phyloP scores from a whole-genome alignment of 2,797 vertebrate genomes.

The Cheirogaleus major region DNA sequence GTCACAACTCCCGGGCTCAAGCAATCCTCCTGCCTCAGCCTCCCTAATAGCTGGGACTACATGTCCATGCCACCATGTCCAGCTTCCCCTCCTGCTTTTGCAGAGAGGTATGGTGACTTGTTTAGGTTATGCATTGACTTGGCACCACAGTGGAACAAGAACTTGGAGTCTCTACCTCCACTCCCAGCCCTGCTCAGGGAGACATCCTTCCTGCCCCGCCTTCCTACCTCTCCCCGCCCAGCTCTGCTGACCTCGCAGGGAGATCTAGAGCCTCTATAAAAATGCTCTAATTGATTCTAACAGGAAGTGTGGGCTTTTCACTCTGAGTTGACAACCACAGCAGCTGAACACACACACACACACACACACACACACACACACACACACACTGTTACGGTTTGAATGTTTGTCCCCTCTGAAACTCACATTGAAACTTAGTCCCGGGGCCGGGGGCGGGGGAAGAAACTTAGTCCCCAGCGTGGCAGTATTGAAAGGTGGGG shows the following conservation, averaged over 20 bases:
- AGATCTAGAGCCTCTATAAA: not conserved
- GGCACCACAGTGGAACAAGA: not conserved
- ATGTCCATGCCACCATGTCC: not conserved
- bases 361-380: not conserved
- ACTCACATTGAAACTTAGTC: not conserved
- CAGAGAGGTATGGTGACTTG: not conserved
- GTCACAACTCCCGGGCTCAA: not conserved
- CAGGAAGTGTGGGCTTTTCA: slow-evolving; percentile 62
- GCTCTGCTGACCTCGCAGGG: not conserved
- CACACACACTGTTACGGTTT: not conserved
- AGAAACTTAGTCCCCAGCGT: not conserved
- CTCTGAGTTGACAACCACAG: slow-evolving; percentile 48
- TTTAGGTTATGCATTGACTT: not conserved
- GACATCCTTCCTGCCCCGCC: not conserved
- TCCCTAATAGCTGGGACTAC: not conserved
- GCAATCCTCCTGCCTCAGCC: not conserved
- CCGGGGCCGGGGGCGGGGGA: no score
- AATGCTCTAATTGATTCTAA: slow-evolving; percentile 23
- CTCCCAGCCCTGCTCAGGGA: not conserved
- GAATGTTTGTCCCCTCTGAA: not conserved
- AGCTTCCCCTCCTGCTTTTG: not conserved
- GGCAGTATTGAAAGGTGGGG: not conserved
- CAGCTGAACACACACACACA: not conserved
- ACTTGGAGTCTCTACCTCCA: not conserved
- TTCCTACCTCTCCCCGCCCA: not conserved